Evolutionary conservation across 2,888 invertebrate genomes (phyloP).

Genomic region (Sarcophaga subvicina): DNA sequence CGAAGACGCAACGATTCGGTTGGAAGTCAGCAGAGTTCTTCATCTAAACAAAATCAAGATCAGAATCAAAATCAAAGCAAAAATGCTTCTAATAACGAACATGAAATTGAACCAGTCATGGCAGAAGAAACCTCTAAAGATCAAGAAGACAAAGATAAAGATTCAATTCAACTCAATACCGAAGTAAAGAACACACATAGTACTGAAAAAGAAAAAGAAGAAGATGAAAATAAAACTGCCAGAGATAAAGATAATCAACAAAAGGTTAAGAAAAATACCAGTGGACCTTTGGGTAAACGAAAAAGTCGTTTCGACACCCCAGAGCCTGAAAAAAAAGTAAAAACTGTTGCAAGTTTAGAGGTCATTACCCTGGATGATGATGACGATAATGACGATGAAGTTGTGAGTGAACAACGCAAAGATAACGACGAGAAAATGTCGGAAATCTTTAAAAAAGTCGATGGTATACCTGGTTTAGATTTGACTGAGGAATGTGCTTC

Average conservation of each 20-base stretch:
- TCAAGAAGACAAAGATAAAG: neutral
- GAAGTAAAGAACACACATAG: neutral
- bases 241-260: slow-evolving; percentile 6
- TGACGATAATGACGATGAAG: slow-evolving; percentile 73
- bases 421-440: slow-evolving; percentile 69
- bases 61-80: slow-evolving; percentile 9
- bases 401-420: neutral
- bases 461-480: slow-evolving; percentile 89
- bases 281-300: slow-evolving; percentile 71
- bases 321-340: slow-evolving; percentile 36
- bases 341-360: slow-evolving; percentile 67
- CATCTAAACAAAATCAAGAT: slow-evolving; percentile 40
- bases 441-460: slow-evolving; percentile 77
- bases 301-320: slow-evolving; percentile 70
- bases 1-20: slow-evolving; percentile 34
- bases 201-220: neutral
- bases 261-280: slow-evolving; percentile 1
- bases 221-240: slow-evolving; percentile 24
- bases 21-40: slow-evolving; percentile 40
- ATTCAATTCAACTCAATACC: neutral
- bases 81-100: slow-evolving; percentile 15
- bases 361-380: slow-evolving; percentile 75
- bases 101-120: neutral
- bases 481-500: slow-evolving; percentile 82
- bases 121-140: neutral